These are phyloP conservation scores for Leuciscus idus DNA, from an alignment of 2,113 vertebrate genomes.

Conservation along the genomic window DNA sequence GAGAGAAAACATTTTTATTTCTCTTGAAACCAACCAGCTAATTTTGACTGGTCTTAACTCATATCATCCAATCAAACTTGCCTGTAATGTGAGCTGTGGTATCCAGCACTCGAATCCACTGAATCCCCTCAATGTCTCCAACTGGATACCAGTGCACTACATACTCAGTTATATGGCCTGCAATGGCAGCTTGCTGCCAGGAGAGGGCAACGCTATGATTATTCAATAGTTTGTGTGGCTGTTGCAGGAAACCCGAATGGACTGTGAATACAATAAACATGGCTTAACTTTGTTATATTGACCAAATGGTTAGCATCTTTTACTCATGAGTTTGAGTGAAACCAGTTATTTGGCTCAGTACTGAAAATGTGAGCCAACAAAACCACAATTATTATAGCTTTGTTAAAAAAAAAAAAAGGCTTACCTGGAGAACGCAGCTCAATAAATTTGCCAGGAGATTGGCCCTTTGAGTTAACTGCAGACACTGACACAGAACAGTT, in stretches of 20 bases:
- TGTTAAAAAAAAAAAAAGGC: not conserved
- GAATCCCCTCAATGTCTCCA: conserved; percentile 53
- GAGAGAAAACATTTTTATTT: not conserved
- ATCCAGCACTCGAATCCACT: conserved; percentile 66
- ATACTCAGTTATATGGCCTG: conserved; percentile 14
- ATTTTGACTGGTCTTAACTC: not conserved
- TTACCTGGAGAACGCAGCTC: conserved; percentile 61
- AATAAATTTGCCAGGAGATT: conserved; percentile 67
- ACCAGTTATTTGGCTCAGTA: not conserved
- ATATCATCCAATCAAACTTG: conserved; percentile 40
- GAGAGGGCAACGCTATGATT: conserved; percentile 69
- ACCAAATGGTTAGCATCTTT: not conserved
- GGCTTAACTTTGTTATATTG: not conserved
- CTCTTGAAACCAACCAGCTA: not conserved
- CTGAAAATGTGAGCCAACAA: not conserved
- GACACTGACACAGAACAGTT: conserved; percentile 67
- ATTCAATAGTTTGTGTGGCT: not conserved
- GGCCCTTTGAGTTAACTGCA: conserved; percentile 72
- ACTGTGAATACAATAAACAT: not conserved
- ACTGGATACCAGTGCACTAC: conserved; percentile 74
- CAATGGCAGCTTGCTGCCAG: conserved; percentile 65
- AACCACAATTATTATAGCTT: not conserved
- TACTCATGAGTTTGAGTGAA: too few species aligned
- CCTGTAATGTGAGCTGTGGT: conserved; percentile 63
- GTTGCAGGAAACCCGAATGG: conserved; percentile 40